Base-by-base conservation (phyloP, 2,888 invertebrate genomes). In the Machimus atricapillus region DNA sequence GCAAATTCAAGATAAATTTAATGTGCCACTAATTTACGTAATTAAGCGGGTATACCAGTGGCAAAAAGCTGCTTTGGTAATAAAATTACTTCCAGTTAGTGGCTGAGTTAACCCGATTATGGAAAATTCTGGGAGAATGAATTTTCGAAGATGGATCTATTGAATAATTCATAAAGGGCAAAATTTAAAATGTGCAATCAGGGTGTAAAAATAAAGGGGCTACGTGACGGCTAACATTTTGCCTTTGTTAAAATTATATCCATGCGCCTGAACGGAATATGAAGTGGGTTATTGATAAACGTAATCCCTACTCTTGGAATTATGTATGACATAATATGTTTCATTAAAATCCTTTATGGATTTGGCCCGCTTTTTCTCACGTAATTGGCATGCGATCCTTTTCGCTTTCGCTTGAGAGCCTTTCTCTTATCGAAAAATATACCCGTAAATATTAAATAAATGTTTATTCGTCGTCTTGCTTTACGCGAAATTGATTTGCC, bases 1-100 rank as follows among this genome's bases (percentile, higher is more conserved):
- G 83, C 73, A 66, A 83, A 83, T 73, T 83, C 83, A 66, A 73
- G 73, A 83, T 83, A 83, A 83, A 83, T 83, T 83, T 83, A 83
- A 83, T 83, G 83, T 83, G 73, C 83, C 83, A 83, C 83, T 83
- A 83, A 83, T 83, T 83, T 83, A 83, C 83, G 83, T 83, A 83
- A 83, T 83, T 83, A 83, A 83, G 83, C 23, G 83, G 73, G 73
- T 66, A 66, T 73, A 83, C 83, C 83, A 40, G 58, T 66, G 83
- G 83, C 66, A 83, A 83, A 83, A 83, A 83, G 83, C 83, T 83
- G 83, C 83, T 83, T 73, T 40, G 66, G 83, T 83, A 83, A 83
- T 83, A 83, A 83, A 83, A 83, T 83, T 83, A 83, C 31, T 83
- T 73, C 73, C 83, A 83, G 83, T 83, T 83, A 83, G 83, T 73